Percentiles rank a stretch among this genome's conserved stretches.
Conservation (phyloP, 1,140 invertebrate species). For the Holcopasites calliopsidis region DNA sequence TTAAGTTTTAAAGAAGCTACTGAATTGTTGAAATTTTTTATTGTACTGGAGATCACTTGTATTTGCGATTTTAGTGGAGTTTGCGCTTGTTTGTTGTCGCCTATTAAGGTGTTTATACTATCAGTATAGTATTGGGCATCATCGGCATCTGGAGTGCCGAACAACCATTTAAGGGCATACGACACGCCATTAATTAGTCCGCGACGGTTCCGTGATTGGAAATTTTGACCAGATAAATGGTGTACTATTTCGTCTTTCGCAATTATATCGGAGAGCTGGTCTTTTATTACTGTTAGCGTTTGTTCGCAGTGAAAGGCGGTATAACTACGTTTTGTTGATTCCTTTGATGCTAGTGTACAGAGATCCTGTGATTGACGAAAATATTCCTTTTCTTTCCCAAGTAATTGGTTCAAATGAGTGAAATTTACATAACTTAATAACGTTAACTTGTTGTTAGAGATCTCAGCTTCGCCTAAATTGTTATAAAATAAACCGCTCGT, state of each 20-base stretch:
- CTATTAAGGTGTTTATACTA: background rate
- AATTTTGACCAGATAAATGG: too few species aligned
- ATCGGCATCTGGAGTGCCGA: background rate
- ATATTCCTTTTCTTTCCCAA: too few species aligned
- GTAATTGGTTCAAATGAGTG: too few species aligned
- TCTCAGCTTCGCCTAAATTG: background rate
- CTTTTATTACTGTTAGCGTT: too few species aligned
- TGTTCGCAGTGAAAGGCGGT: too few species aligned
- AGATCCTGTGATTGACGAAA: too few species aligned
- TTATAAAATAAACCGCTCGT: background rate
- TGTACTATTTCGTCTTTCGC: background rate
- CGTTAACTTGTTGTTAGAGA: background rate
- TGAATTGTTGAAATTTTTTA: constrained; percentile 18
- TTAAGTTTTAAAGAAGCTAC: background rate
- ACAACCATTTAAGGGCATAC: background rate
- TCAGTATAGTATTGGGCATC: background rate
- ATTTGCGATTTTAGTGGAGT: background rate
- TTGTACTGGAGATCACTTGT: background rate
- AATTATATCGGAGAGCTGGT: background rate
- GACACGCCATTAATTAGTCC: background rate
- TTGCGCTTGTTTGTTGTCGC: background rate
- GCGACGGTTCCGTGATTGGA: too few species aligned
- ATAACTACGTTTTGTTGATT: too few species aligned
- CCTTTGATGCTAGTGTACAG: too few species aligned
- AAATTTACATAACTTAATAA: too few species aligned